Evolutionary conservation across 2,888 invertebrate species (phyloP).

Genomic region (Graphium colonna): DNA sequence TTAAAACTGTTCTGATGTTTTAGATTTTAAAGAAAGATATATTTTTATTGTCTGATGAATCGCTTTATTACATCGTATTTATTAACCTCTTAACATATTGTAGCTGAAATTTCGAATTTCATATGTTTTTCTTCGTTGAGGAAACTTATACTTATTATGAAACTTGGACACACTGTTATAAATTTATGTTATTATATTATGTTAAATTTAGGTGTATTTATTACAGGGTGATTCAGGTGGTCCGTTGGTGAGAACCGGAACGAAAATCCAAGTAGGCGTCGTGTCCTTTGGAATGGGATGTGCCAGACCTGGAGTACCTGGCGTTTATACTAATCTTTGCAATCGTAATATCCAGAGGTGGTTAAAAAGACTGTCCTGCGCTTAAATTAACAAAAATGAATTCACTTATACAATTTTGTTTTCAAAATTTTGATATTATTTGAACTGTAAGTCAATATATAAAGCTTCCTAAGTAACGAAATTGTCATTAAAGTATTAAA

Average conservation of each 20-base stretch:
- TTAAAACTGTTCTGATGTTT: too few species aligned
- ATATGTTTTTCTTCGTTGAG: too few species aligned
- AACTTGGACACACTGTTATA: too few species aligned
- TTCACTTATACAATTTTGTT: neutral
- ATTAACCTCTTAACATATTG: too few species aligned
- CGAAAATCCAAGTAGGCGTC: slow-evolving; percentile 36
- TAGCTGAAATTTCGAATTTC: too few species aligned
- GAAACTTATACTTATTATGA: too few species aligned
- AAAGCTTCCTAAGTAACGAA: neutral
- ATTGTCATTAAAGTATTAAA: neutral
- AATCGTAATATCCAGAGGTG: slow-evolving; percentile 29
- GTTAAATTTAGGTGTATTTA: too few species aligned
- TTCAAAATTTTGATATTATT: slow-evolving; percentile 1
- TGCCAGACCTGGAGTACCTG: slow-evolving; percentile 39
- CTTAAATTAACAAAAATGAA: neutral
- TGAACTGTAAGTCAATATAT: neutral
- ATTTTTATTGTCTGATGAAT: too few species aligned
- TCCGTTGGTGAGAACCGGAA: slow-evolving; percentile 36
- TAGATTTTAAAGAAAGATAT: too few species aligned
- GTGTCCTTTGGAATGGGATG: slow-evolving; percentile 47
- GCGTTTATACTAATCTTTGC: slow-evolving; percentile 43
- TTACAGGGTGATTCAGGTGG: slow-evolving; percentile 43
- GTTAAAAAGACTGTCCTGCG: slow-evolving; percentile 27
- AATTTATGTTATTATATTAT: too few species aligned
- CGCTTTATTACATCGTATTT: too few species aligned